phyloP scores from a whole-genome alignment of 1,140 invertebrate species.

The Cotesia glomerata region DNA sequence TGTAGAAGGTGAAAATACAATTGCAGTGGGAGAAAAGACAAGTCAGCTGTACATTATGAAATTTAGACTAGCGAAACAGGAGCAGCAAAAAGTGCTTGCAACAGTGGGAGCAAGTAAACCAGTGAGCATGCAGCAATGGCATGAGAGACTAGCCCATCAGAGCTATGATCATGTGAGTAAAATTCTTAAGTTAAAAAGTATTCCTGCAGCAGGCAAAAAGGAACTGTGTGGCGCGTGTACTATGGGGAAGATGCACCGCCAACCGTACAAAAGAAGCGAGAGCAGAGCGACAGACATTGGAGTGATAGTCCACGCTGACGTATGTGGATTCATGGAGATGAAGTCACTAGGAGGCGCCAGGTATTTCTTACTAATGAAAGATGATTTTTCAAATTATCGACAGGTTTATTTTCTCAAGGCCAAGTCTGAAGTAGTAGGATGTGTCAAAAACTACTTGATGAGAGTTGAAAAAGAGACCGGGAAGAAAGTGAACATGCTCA shows the following conservation, averaged over 20 bases:
- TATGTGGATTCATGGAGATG: conserved; percentile 36
- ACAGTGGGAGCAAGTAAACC: too few relatives aligned
- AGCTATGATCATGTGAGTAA: too few relatives aligned
- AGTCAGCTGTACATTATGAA: too few relatives aligned
- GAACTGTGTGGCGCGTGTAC: conserved; percentile 30
- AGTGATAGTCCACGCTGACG: conserved; percentile 32
- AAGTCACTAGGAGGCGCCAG: conserved; percentile 26
- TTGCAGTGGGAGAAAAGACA: too few relatives aligned
- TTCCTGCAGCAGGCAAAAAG: conserved; percentile 32
- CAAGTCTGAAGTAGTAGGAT: conserved; percentile 41
- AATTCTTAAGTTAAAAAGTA: background rate
- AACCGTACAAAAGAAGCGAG: background rate
- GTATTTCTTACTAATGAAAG: conserved; percentile 45
- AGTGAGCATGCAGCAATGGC: too few relatives aligned
- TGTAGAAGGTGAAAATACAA: too few relatives aligned
- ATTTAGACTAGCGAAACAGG: too few relatives aligned
- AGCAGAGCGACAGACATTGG: conserved; percentile 8
- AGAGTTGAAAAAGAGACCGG: conserved; percentile 45
- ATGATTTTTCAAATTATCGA: conserved; percentile 46
- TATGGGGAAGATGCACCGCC: conserved; percentile 5
- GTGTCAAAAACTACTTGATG: conserved; percentile 44
- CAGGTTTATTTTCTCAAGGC: conserved; percentile 49
- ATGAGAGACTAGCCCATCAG: too few relatives aligned
- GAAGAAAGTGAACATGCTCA: conserved; percentile 43
- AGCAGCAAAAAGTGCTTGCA: too few relatives aligned